phyloP scores from a whole-genome alignment of 1,140 invertebrate species.

The Aphelenchoides avenae region DNA sequence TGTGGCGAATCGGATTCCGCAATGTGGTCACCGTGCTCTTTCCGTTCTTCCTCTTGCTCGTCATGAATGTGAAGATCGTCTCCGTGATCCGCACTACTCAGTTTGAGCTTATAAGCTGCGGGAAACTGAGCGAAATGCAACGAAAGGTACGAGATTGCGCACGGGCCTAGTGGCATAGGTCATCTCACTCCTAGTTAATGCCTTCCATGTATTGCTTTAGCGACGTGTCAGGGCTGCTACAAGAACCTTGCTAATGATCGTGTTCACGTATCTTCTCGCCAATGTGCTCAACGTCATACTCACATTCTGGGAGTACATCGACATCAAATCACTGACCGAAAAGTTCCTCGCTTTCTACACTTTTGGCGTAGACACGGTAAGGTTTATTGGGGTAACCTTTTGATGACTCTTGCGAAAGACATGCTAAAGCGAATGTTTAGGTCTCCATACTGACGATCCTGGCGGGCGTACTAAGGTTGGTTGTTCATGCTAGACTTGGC shows the following conservation, averaged over 20 bases:
- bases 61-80: slow-evolving; percentile 49
- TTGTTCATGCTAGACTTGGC: too few species aligned
- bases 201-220: slow-evolving; percentile 36
- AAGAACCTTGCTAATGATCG: slow-evolving; percentile 43
- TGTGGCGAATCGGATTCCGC: slow-evolving; percentile 37
- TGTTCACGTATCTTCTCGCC: slow-evolving; percentile 49
- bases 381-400: not conserved
- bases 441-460: slow-evolving; percentile 48
- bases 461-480: too few species aligned
- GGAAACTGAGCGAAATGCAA: slow-evolving; percentile 41
- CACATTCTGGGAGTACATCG: slow-evolving; percentile 55
- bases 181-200: too few species aligned
- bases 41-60: slow-evolving; percentile 44
- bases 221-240: slow-evolving; percentile 46
- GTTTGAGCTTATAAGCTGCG: not conserved
- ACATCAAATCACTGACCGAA: slow-evolving; percentile 29
- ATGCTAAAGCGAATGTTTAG: slow-evolving; percentile 18
- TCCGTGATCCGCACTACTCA: slow-evolving; percentile 12
- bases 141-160: slow-evolving; percentile 31
- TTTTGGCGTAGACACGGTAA: slow-evolving; percentile 50
- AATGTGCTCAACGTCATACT: slow-evolving; percentile 52
- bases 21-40: slow-evolving; percentile 45
- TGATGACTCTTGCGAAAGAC: not conserved
- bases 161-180: not conserved
- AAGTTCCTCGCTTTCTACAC: slow-evolving; percentile 48